phyloP scores from a whole-genome alignment of 2,113 vertebrate genomes.

The Chloropsis cyanopogon region DNA sequence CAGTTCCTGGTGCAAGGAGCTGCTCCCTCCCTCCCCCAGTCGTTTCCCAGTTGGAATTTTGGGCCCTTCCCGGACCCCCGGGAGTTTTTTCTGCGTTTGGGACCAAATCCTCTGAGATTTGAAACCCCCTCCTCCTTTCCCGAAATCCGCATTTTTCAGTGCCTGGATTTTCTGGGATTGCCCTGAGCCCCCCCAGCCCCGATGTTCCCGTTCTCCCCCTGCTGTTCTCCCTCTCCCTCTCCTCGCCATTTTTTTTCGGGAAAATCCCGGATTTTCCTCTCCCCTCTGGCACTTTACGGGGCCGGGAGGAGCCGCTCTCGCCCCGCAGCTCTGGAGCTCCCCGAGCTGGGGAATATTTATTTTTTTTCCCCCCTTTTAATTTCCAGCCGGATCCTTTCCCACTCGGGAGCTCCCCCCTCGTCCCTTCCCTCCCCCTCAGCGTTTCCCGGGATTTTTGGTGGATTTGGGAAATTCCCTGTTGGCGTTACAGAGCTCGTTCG shows the following conservation, averaged over 20 bases:
- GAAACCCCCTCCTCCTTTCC: neutral
- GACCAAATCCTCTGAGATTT: neutral
- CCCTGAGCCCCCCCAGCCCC: neutral
- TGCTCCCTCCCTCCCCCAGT: neutral
- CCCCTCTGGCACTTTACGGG: neutral
- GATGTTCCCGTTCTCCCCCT: neutral
- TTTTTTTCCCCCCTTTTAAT: neutral
- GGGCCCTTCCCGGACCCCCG: neutral
- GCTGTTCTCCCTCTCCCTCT: neutral
- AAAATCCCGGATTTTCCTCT: neutral
- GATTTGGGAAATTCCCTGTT: neutral
- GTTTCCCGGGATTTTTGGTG: neutral
- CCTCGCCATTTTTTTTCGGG: neutral
- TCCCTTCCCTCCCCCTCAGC: neutral
- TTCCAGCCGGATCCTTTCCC: neutral
- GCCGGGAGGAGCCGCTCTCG: neutral
- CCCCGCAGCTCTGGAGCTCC: neutral
- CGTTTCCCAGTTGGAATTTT: neutral
- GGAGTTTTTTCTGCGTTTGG: neutral
- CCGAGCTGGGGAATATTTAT: neutral
- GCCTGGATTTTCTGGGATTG: neutral
- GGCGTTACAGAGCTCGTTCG: conserved; percentile 41
- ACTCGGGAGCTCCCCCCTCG: neutral
- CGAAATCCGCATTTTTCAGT: neutral
- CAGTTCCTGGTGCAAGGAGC: neutral